phyloP scores from a whole-genome alignment of 1,140 invertebrate species.

The Physella acuta region DNA sequence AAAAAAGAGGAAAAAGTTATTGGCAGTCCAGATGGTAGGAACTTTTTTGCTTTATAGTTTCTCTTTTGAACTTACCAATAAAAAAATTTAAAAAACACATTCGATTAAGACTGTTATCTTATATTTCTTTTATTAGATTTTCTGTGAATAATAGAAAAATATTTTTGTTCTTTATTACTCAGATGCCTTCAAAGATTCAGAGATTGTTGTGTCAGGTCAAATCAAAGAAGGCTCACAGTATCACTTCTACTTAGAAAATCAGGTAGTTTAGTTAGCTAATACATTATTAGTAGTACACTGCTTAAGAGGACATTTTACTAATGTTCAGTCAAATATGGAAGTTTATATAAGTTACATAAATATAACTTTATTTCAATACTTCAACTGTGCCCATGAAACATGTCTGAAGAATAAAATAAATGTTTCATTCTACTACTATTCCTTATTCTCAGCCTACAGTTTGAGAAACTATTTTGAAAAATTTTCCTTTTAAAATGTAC shows the following conservation, averaged over 20 bases:
- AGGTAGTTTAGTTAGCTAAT: conserved; percentile 11
- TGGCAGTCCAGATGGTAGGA: conserved; percentile 33
- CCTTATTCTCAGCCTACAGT: no score
- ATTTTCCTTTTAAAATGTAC: neutral
- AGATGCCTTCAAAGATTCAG: conserved; percentile 17
- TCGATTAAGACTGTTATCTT: neutral
- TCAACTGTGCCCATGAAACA: neutral
- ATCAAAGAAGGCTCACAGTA: conserved; percentile 20
- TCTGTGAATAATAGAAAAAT: neutral
- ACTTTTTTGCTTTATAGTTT: no score
- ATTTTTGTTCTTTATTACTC: neutral
- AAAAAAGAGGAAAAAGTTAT: conserved; percentile 14
- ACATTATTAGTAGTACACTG: neutral
- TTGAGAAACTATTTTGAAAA: neutral
- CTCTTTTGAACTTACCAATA: no score
- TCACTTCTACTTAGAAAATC: conserved; percentile 33
- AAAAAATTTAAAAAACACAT: no score
- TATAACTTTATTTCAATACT: neutral
- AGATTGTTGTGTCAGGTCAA: conserved; percentile 12
- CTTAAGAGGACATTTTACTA: no score
- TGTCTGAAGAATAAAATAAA: neutral
- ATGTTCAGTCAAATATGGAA: no score
- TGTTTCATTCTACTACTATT: no score
- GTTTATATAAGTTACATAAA: neutral
- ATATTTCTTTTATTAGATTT: neutral